Conservation (phyloP, 2,888 invertebrate species). For the Drosophila flavopinicola region DNA sequence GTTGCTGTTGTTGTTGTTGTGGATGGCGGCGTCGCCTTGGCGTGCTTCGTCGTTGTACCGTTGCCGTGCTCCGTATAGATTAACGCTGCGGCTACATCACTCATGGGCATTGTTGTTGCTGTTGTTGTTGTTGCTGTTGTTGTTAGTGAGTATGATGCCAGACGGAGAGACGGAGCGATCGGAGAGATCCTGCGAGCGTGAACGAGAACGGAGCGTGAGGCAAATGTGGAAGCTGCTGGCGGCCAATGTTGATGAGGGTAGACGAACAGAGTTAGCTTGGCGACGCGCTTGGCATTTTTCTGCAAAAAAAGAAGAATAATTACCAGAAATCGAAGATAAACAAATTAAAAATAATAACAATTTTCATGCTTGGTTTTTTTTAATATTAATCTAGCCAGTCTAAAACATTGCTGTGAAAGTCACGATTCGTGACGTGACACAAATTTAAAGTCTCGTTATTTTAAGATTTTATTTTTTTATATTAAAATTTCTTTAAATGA, state of each 20-base stretch:
- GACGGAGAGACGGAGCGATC: neutral
- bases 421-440: too few species aligned
- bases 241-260: conserved; percentile 56
- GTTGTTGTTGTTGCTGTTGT: conserved; percentile 24
- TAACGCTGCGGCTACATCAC: conserved; percentile 60
- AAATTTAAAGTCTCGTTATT: too few species aligned
- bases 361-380: too few species aligned
- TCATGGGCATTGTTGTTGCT: conserved; percentile 63
- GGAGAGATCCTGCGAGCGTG: neutral
- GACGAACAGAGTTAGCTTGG: conserved; percentile 54
- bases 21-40: conserved; percentile 26
- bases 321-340: too few species aligned
- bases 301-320: conserved; percentile 15
- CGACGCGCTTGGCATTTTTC: conserved; percentile 55
- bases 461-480: too few species aligned
- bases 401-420: too few species aligned
- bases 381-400: too few species aligned
- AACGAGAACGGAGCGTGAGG: conserved; percentile 13
- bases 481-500: too few species aligned
- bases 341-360: too few species aligned
- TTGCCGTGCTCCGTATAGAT: conserved; percentile 61
- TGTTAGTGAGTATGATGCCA: conserved; percentile 33
- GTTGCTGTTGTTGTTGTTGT: conserved; percentile 3
- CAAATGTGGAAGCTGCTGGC: conserved; percentile 46
- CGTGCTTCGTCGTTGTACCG: conserved; percentile 46